Base-by-base conservation (phyloP, 2,113 vertebrate genomes). In the Dolichotis patagonum region DNA sequence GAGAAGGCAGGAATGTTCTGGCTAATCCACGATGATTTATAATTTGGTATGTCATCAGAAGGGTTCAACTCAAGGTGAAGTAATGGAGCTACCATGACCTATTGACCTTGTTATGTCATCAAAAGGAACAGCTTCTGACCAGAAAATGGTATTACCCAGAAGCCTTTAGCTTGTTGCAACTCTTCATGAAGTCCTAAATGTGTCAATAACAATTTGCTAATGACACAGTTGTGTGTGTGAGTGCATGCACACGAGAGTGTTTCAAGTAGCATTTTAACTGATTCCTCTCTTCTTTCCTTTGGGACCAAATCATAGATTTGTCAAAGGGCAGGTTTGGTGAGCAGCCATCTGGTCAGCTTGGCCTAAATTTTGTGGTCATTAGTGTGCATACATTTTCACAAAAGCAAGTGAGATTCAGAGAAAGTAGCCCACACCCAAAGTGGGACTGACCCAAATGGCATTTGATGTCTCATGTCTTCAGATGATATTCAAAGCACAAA, bases 11-110 rank as follows among this genome's bases (percentile, higher is more conserved):
- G 73, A n/a, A 17, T 54, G 91, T 81, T 52, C 87, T 97, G 69
- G 28, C 52, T 84, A 87, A 95, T 85, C 43, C 35, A 71, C 60
- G 63, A 95, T 96, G 95, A 96, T 95, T 97, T 96, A 96, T 92
- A 95, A 46, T 96, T 96, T 60, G 8, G 9, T 93, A 85, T 95
- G 75, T 94, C 91, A 97, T 96, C 80, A 69, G 52, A 78, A 85
- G 87, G 43, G 93, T 97, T 97, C 96, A 97, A 90, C 67, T 93
- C 93, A 97, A 97, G 89, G 91, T 97, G 92, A 97, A 52, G 90
- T 95, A 95, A 87, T 95, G 81, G 69, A 92, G 69, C 58, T 94
- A 87, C 91, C 26, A 62, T 73, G 94, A 97, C 95, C 89, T 91
- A 75, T 22, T 96, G 96, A 96, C 89, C 92, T 95, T 96, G 90